Conservation (phyloP, 1,140 invertebrate species). For the Eufriesea mexicana region DNA sequence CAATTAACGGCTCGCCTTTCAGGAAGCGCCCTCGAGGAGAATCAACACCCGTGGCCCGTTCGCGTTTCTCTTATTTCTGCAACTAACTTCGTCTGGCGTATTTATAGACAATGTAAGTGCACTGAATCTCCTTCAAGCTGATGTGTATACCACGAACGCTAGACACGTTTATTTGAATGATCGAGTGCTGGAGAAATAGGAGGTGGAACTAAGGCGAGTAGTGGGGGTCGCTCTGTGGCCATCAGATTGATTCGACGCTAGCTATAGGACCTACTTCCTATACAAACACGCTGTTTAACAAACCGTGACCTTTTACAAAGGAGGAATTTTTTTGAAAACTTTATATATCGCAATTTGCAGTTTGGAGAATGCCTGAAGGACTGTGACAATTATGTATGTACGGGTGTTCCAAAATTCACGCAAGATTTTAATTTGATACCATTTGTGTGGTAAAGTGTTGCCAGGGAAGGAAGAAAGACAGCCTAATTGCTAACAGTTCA, state of each 20-base stretch:
- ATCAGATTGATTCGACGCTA: neutral
- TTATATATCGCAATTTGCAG: too few species aligned
- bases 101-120: neutral
- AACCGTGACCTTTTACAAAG: too few species aligned
- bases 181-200: neutral
- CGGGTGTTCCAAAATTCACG: too few species aligned
- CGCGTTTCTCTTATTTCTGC: conserved; percentile 23
- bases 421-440: too few species aligned
- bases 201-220: neutral
- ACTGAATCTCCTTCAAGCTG: neutral
- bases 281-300: too few species aligned
- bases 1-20: conserved; percentile 37
- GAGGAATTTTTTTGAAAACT: too few species aligned
- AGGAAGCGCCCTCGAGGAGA: conserved; percentile 25
- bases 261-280: neutral
- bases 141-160: too few species aligned
- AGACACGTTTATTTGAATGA: neutral
- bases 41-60: neutral
- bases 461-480: too few species aligned
- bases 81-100: neutral
- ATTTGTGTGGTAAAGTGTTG: too few species aligned
- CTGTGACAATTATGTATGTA: too few species aligned
- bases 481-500: too few species aligned
- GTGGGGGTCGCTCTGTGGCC: neutral
- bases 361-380: too few species aligned